Percentiles rank a stretch among this genome's conserved stretches.
Evolutionary conservation across 2,888 invertebrate species (phyloP).

Genomic region (Acanthopleura granulata): DNA sequence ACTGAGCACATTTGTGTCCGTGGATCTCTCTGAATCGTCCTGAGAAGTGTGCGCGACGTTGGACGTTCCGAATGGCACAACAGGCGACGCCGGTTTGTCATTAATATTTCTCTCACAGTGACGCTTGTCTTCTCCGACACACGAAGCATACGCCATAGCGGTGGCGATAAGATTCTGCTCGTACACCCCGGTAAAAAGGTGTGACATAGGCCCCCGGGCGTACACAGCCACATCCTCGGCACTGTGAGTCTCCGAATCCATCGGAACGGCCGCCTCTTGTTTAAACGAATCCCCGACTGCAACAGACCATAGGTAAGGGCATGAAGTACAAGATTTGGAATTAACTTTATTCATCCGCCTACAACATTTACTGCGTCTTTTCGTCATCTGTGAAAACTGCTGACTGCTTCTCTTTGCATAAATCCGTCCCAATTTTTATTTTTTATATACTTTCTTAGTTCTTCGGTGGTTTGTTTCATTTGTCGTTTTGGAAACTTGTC

Average conservation of each 20-base stretch:
- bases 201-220: constrained; percentile 85
- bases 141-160: constrained; percentile 85
- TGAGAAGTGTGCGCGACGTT: too few relatives aligned
- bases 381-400: too few relatives aligned
- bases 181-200: constrained; percentile 85
- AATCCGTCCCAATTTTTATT: too few relatives aligned
- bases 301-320: constrained; percentile 24
- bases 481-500: too few relatives aligned
- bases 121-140: constrained; percentile 75
- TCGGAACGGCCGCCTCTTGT: constrained; percentile 41
- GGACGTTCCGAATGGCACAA: too few relatives aligned
- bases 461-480: too few relatives aligned
- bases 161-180: constrained; percentile 92
- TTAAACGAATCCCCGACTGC: constrained; percentile 36
- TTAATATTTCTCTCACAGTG: constrained; percentile 26
- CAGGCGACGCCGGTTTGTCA: too few relatives aligned
- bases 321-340: neutral
- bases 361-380: too few relatives aligned
- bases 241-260: constrained; percentile 66
- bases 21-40: too few relatives aligned
- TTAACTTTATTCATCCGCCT: neutral
- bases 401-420: too few relatives aligned
- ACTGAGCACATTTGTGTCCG: too few relatives aligned
- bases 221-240: constrained; percentile 88
- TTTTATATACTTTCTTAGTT: too few relatives aligned